These are phyloP conservation scores for Xylocopa sonorina DNA, from an alignment of 1,140 invertebrate species.

Conservation along the genomic window DNA sequence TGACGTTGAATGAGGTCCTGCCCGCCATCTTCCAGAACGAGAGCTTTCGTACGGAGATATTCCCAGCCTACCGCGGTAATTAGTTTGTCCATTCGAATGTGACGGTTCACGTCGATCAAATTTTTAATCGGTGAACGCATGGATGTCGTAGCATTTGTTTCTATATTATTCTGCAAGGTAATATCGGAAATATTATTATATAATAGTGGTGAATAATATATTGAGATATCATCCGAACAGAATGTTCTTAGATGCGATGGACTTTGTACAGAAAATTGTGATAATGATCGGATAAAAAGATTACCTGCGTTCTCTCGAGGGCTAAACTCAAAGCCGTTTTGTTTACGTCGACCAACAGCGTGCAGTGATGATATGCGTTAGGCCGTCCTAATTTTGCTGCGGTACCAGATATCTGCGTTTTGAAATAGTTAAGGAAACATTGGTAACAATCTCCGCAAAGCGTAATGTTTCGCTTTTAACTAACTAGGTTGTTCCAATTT, in stretches of 20 bases:
- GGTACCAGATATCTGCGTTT: constrained; percentile 91
- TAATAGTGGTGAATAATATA: neutral
- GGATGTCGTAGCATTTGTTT: constrained; percentile 91
- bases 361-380: constrained; percentile 97
- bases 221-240: too few relatives aligned
- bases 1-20: constrained; percentile 86
- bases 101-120: constrained; percentile 87
- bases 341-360: constrained; percentile 92
- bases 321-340: constrained; percentile 86
- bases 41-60: constrained; percentile 88
- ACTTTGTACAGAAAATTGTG: neutral
- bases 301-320: constrained; percentile 86
- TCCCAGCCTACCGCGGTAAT: constrained; percentile 90
- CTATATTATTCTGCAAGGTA: constrained; percentile 82
- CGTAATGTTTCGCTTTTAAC: neutral
- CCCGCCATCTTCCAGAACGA: constrained; percentile 87
- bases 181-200: neutral
- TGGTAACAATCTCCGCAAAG: neutral
- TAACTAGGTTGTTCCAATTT: constrained; percentile 30
- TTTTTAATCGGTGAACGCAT: constrained; percentile 91
- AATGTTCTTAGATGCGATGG: too few relatives aligned
- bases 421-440: constrained; percentile 37
- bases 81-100: constrained; percentile 86
- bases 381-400: constrained; percentile 93
- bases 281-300: neutral